Conservation (phyloP, 2,797 vertebrate genomes). For the Falco cherrug region DNA sequence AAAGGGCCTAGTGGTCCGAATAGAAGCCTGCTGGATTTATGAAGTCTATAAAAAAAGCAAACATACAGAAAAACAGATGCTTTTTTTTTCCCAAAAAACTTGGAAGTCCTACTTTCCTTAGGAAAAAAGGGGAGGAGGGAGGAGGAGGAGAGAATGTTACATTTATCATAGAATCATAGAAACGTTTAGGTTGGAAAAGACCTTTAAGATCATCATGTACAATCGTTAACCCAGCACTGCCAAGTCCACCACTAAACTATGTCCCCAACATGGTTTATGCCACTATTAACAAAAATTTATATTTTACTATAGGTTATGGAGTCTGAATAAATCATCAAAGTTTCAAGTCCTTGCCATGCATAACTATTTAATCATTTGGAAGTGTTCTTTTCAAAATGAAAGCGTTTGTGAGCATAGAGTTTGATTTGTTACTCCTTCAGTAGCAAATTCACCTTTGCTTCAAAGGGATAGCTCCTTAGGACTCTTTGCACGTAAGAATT, state of each 20-base stretch:
- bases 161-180: slow-evolving; percentile 11
- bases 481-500: background rate
- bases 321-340: slow-evolving; percentile 67
- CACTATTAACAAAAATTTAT: slow-evolving; percentile 68
- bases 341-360: slow-evolving; percentile 58
- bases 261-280: slow-evolving; percentile 1
- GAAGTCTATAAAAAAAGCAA: slow-evolving; percentile 74
- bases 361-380: slow-evolving; percentile 73
- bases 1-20: slow-evolving; percentile 77
- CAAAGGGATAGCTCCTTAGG: background rate
- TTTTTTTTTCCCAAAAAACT: slow-evolving; percentile 71
- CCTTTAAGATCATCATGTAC: background rate
- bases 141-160: slow-evolving; percentile 48
- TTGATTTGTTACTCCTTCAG: slow-evolving; percentile 67
- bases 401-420: slow-evolving; percentile 65
- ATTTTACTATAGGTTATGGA: slow-evolving; percentile 62
- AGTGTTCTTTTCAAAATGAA: slow-evolving; percentile 74
- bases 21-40: slow-evolving; percentile 78
- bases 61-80: slow-evolving; percentile 75
- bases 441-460: slow-evolving; percentile 19
- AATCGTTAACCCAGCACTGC: background rate
- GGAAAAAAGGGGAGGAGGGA: slow-evolving; percentile 6
- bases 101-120: slow-evolving; percentile 48
- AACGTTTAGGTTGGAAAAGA: background rate
- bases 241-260: background rate